Percentiles rank a stretch among this genome's conserved stretches.
These are phyloP conservation scores for Microplitis manilae DNA, from an alignment of 2,888 invertebrate species.

Conservation along the genomic window DNA sequence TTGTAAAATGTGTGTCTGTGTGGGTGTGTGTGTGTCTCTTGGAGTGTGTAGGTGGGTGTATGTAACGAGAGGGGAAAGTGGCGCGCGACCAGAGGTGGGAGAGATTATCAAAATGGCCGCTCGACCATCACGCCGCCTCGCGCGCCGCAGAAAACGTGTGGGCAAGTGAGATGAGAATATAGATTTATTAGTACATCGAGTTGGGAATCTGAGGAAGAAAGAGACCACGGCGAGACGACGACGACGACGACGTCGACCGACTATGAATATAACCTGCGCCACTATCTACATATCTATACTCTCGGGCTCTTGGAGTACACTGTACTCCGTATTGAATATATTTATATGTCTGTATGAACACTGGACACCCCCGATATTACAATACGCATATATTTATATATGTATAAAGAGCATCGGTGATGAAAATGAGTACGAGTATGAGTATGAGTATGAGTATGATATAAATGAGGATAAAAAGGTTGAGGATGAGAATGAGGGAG, in stretches of 20 bases:
- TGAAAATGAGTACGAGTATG: no score
- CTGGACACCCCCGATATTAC: no score
- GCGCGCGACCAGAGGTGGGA: conserved; percentile 59
- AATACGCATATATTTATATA: no score
- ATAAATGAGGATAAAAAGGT: no score
- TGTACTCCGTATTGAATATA: not conserved
- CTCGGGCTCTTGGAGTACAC: not conserved
- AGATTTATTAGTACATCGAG: not conserved
- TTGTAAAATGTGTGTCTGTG: conserved; percentile 25
- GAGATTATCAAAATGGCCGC: conserved; percentile 70
- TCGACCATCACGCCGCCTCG: conserved; percentile 63
- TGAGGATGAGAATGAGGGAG: no score
- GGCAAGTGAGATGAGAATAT: conserved; percentile 17
- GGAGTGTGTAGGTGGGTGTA: conserved; percentile 21
- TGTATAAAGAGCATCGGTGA: no score
- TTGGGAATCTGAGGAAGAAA: not conserved
- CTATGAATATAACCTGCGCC: not conserved
- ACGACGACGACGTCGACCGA: conserved; percentile 35
- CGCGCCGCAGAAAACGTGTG: conserved; percentile 50
- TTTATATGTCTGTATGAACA: no score
- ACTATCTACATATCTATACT: conserved; percentile 4
- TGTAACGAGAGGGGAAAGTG: conserved; percentile 51
- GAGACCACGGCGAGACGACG: conserved; percentile 19
- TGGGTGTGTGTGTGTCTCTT: conserved; percentile 30
- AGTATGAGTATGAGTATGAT: no score